Evolutionary conservation across 2,797 vertebrate genomes (phyloP).

Genomic region (Babyrousa celebensis): DNA sequence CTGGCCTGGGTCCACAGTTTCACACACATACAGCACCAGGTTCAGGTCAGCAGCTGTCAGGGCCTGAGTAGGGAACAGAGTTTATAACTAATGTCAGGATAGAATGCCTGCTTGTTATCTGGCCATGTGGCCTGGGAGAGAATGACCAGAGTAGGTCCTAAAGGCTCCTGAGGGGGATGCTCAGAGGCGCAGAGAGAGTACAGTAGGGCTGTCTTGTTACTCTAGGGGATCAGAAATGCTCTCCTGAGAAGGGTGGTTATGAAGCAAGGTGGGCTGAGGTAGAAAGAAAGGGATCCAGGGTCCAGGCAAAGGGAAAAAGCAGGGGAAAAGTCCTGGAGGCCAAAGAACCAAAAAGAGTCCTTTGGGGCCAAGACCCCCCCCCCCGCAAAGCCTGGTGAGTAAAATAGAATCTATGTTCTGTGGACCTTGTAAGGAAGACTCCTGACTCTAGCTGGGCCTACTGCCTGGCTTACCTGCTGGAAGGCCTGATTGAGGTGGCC

Average conservation of each 20-base stretch:
- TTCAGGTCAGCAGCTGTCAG: slow-evolving; percentile 98
- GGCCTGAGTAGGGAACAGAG: slow-evolving; percentile 90
- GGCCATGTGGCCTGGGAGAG: not conserved
- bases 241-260: not conserved
- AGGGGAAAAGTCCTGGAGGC: not conserved
- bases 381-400: not conserved
- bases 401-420: not conserved
- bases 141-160: not conserved
- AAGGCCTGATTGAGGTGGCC: slow-evolving; percentile 99
- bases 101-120: slow-evolving; percentile 46
- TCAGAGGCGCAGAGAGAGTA: not conserved
- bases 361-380: not conserved
- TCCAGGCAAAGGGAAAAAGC: not conserved
- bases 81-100: not conserved
- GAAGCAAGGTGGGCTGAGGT: not conserved
- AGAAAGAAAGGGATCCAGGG: not conserved
- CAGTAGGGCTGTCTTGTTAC: not conserved
- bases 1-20: slow-evolving; percentile 98
- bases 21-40: slow-evolving; percentile 98
- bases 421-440: not conserved
- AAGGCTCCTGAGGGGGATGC: not conserved
- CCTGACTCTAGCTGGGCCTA: not conserved
- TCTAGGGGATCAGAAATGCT: not conserved
- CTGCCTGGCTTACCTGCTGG: slow-evolving; percentile 94
- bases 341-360: not conserved